Percentiles rank a stretch among this genome's conserved stretches.
phyloP scores from a whole-genome alignment of 1,140 invertebrate genomes.

The Penaeus chinensis region DNA sequence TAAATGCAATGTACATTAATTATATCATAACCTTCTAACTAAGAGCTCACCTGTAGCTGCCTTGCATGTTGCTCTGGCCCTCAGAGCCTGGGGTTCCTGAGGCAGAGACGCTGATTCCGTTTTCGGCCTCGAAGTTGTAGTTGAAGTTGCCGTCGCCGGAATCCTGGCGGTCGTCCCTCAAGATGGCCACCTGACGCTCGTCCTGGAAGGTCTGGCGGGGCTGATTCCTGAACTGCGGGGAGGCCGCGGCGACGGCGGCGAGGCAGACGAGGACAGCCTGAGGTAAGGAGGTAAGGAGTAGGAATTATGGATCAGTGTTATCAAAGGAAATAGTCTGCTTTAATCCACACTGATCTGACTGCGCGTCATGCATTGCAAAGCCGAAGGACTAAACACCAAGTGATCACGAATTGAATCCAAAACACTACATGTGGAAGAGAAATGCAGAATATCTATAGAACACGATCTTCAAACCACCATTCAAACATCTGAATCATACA shows the following conservation, averaged over 20 bases:
- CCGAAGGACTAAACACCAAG: too few species aligned
- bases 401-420: too few species aligned
- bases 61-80: slow-evolving; percentile 9
- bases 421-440: too few species aligned
- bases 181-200: neutral
- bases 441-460: too few species aligned
- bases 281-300: neutral
- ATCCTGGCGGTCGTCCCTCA: slow-evolving; percentile 13
- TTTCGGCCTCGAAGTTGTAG: slow-evolving; percentile 13
- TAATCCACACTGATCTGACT: too few species aligned
- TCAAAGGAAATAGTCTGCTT: too few species aligned
- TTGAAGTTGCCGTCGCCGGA: neutral
- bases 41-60: neutral
- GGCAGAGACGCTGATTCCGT: neutral
- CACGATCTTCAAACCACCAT: too few species aligned
- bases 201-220: neutral
- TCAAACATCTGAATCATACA: too few species aligned
- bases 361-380: too few species aligned
- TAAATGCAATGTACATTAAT: too few species aligned
- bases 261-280: neutral
- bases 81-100: neutral
- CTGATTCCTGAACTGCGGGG: neutral
- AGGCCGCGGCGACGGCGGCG: slow-evolving; percentile 1
- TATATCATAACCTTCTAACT: too few species aligned
- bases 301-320: too few species aligned